Percentiles rank a stretch among this genome's conserved stretches.
Evolutionary conservation across 2,113 vertebrate genomes (phyloP).

Genomic region (Microcebus jonahi): DNA sequence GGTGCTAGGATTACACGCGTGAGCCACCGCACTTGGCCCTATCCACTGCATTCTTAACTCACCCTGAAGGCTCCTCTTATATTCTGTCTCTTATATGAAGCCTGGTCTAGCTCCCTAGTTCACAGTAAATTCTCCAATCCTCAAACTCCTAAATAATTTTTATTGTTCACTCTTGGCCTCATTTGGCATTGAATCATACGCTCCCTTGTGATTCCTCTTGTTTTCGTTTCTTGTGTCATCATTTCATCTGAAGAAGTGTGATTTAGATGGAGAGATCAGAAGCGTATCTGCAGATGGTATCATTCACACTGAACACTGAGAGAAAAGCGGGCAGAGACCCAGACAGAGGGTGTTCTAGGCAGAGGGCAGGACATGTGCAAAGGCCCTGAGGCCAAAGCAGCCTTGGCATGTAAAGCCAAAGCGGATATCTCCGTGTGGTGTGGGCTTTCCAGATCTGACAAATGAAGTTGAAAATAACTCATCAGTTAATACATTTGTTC

Average conservation of each 20-base stretch:
- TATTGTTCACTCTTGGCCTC: not conserved
- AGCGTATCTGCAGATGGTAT: not conserved
- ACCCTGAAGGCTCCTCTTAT: not conserved
- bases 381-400: not conserved
- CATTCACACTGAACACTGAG: not conserved
- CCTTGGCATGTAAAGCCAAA: not conserved
- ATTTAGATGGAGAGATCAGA: not conserved
- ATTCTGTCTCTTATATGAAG: not conserved
- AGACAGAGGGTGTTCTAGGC: not conserved
- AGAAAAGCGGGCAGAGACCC: not conserved
- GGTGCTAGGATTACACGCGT: too few relatives aligned
- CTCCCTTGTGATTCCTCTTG: not conserved
- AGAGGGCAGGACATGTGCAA: not conserved
- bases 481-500: not conserved
- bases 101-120: not conserved
- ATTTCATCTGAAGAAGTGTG: not conserved
- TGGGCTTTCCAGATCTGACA: not conserved
- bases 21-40: too few relatives aligned
- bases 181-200: not conserved
- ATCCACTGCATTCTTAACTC: not conserved
- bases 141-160: not conserved
- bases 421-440: not conserved
- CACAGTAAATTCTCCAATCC: not conserved
- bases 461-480: not conserved
- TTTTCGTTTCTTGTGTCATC: not conserved